Evolutionary conservation across 1,140 invertebrate species (phyloP).

Genomic region (Drosophila azteca): DNA sequence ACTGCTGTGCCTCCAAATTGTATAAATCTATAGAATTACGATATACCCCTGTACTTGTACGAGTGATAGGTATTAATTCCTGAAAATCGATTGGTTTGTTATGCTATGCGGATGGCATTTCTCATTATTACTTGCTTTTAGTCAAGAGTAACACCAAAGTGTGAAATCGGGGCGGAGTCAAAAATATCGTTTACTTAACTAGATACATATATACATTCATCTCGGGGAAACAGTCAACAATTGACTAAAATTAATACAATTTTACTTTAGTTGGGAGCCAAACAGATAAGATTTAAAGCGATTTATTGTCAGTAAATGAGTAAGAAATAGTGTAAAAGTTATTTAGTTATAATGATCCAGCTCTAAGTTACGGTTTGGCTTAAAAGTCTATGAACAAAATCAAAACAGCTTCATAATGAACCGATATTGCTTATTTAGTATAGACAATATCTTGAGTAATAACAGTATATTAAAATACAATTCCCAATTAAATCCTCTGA

Average conservation of each 20-base stretch:
- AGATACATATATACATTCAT: neutral
- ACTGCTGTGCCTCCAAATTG: too few relatives aligned
- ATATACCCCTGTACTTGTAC: too few relatives aligned
- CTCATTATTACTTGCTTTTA: slow-evolving; percentile 17
- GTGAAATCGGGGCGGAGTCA: slow-evolving; percentile 16
- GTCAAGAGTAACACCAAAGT: slow-evolving; percentile 2
- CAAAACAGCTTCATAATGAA: neutral
- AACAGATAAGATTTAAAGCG: too few relatives aligned
- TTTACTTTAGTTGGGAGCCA: too few relatives aligned
- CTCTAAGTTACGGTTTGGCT: neutral
- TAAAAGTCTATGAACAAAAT: neutral
- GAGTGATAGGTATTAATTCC: too few relatives aligned
- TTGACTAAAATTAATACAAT: neutral
- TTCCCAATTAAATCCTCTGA: neutral
- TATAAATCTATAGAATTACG: too few relatives aligned
- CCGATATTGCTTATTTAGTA: slow-evolving; percentile 1
- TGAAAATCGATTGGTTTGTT: slow-evolving; percentile 20
- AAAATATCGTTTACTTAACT: neutral
- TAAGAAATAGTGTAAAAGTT: too few relatives aligned
- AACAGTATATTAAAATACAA: too few relatives aligned
- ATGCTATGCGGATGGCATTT: neutral
- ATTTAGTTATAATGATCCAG: too few relatives aligned
- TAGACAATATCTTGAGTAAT: slow-evolving; percentile 7
- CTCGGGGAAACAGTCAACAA: neutral
- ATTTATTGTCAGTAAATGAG: too few relatives aligned